Evolutionary conservation across 2,113 vertebrate species (phyloP).

Genomic region (Neotragus moschatus): DNA sequence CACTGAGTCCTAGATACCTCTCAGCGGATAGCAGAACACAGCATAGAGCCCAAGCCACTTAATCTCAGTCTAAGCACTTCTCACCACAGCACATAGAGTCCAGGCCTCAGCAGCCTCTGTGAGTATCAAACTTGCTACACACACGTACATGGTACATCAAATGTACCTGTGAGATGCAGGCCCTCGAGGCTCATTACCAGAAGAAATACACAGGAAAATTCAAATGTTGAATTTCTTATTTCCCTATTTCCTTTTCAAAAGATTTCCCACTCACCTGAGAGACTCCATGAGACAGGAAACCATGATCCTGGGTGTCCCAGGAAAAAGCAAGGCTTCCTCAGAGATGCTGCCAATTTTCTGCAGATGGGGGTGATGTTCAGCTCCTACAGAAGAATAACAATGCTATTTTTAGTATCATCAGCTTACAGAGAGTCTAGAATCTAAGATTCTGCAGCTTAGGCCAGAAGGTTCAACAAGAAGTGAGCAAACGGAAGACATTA

Average conservation of each 20-base stretch:
- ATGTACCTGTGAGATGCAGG: background rate
- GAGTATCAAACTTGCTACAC: too few relatives aligned
- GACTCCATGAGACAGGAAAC: background rate
- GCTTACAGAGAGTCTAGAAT: background rate
- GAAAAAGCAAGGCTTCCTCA: background rate
- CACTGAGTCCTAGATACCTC: background rate
- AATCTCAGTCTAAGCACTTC: background rate
- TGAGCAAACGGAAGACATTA: background rate
- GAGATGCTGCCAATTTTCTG: background rate
- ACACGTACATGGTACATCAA: too few relatives aligned
- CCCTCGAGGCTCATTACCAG: background rate
- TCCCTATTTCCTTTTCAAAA: background rate
- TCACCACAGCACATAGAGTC: background rate
- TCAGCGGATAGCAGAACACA: background rate
- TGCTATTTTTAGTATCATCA: slow-evolving; percentile 21
- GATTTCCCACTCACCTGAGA: slow-evolving; percentile 51
- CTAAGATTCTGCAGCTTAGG: background rate
- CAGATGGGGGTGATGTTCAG: background rate
- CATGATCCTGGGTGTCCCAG: slow-evolving; percentile 37
- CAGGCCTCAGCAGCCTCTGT: too few relatives aligned
- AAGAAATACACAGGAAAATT: background rate
- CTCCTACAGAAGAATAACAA: slow-evolving; percentile 44
- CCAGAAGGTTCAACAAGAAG: background rate
- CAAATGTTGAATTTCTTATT: background rate
- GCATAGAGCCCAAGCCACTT: background rate